These are phyloP conservation scores for Spinus pinus DNA, from an alignment of 2,797 vertebrate genomes.

Conservation along the genomic window DNA sequence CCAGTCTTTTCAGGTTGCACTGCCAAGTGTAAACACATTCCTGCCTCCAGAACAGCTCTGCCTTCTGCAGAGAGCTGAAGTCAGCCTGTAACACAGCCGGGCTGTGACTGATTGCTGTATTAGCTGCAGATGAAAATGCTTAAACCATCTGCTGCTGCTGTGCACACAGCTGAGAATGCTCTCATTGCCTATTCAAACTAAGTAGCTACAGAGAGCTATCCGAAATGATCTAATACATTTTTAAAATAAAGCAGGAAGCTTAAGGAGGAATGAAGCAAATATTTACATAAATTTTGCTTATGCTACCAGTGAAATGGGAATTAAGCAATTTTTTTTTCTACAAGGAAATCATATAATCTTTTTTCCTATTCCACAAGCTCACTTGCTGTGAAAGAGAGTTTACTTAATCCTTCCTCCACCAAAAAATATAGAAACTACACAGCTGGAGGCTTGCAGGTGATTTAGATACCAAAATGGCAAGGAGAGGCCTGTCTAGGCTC, in stretches of 20 bases:
- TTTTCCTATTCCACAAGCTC: not conserved
- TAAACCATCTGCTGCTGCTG: not conserved
- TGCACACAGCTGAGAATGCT: not conserved
- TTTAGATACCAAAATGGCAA: not conserved
- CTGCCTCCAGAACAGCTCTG: not conserved
- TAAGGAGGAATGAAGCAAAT: not conserved
- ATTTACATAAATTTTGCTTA: not conserved
- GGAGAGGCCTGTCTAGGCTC: not conserved
- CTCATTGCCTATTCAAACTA: not conserved
- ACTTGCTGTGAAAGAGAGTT: not conserved
- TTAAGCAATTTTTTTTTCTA: not conserved
- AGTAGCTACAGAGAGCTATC: not conserved
- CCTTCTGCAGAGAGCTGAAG: not conserved
- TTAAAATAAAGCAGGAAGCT: not conserved
- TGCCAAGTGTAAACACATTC: constrained; percentile 44
- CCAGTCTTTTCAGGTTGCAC: constrained; percentile 32
- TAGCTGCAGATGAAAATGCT: not conserved
- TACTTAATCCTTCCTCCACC: not conserved
- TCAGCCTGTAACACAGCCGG: not conserved
- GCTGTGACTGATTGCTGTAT: not conserved
- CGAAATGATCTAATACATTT: not conserved
- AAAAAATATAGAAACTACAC: not conserved
- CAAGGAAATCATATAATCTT: not conserved
- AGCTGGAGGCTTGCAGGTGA: constrained; percentile 24
- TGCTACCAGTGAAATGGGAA: not conserved